phyloP scores from a whole-genome alignment of 1,140 invertebrate species.

The Odontomachus brunneus region DNA sequence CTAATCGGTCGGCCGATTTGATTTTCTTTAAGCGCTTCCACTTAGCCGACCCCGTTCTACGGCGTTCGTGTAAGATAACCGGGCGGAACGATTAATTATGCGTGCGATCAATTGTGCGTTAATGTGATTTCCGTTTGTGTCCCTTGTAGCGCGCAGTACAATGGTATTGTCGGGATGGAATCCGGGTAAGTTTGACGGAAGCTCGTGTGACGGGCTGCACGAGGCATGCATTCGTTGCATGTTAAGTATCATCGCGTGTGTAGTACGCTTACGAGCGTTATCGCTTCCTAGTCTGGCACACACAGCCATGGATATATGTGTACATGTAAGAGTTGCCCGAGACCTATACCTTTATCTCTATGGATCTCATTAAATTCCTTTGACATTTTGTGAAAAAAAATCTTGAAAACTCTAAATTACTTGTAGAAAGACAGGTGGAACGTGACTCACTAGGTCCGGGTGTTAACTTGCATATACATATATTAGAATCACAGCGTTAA shows the following conservation, averaged over 20 bases:
- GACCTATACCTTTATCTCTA: too few species aligned
- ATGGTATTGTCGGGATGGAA: constrained; percentile 86
- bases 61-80: background rate
- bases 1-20: background rate
- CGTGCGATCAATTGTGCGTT: constrained; percentile 56
- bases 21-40: constrained; percentile 11
- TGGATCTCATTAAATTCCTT: too few species aligned
- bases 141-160: constrained; percentile 85
- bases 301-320: constrained; percentile 7
- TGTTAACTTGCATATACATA: too few species aligned
- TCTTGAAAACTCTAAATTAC: too few species aligned
- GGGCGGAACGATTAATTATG: constrained; percentile 28
- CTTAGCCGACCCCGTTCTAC: background rate
- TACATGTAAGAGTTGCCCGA: too few species aligned
- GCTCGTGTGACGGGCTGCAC: constrained; percentile 46
- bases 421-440: too few species aligned
- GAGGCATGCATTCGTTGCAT: constrained; percentile 49
- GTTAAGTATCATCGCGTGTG: constrained; percentile 35
- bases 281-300: constrained; percentile 30
- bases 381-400: too few species aligned
- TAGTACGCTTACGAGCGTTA: constrained; percentile 20
- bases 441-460: too few species aligned
- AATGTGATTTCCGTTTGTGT: constrained; percentile 76
- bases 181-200: constrained; percentile 83
- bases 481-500: constrained; percentile 17